Conservation (phyloP, 2,797 vertebrate genomes). For the Gouania willdenowi region DNA sequence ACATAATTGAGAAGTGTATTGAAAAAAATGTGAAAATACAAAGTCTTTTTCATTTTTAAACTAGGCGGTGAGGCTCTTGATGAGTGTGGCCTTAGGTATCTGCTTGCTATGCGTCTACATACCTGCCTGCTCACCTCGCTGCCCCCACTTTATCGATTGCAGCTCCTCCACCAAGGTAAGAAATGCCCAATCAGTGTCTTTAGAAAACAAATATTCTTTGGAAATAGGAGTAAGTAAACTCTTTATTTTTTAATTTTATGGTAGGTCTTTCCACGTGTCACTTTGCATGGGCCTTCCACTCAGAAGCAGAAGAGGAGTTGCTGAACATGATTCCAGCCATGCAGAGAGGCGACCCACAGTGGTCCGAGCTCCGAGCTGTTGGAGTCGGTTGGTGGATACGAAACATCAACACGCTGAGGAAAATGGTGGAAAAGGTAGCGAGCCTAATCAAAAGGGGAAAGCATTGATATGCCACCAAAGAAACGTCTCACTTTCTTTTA, state of each 20-base stretch:
- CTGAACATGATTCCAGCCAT: slow-evolving; percentile 98
- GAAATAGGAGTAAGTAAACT: too few species aligned
- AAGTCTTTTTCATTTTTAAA: slow-evolving; percentile 16
- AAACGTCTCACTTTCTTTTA: too few species aligned
- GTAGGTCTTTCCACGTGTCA: slow-evolving; percentile 95
- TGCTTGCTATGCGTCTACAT: slow-evolving; percentile 95
- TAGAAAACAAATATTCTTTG: too few species aligned
- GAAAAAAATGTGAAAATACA: too few species aligned
- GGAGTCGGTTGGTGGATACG: slow-evolving; percentile 98
- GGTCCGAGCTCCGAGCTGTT: slow-evolving; percentile 92
- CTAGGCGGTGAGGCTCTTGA: slow-evolving; percentile 95
- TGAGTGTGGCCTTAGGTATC: slow-evolving; percentile 92
- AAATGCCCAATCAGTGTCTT: too few species aligned
- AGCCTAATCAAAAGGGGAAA: too few species aligned
- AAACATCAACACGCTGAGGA: slow-evolving; percentile 94
- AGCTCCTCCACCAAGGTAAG: slow-evolving; percentile 96
- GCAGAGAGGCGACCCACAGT: slow-evolving; percentile 95
- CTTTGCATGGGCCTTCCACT: slow-evolving; percentile 99
- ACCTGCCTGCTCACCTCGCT: slow-evolving; percentile 95
- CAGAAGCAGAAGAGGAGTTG: slow-evolving; percentile 95
- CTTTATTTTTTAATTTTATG: background rate
- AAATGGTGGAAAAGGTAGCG: slow-evolving; percentile 95
- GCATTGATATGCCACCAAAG: too few species aligned
- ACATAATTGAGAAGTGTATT: too few species aligned
- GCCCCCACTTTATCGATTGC: slow-evolving; percentile 92